Evolutionary conservation across 2,888 invertebrate species (phyloP).

Genomic region (Acanthosepion esculentum): DNA sequence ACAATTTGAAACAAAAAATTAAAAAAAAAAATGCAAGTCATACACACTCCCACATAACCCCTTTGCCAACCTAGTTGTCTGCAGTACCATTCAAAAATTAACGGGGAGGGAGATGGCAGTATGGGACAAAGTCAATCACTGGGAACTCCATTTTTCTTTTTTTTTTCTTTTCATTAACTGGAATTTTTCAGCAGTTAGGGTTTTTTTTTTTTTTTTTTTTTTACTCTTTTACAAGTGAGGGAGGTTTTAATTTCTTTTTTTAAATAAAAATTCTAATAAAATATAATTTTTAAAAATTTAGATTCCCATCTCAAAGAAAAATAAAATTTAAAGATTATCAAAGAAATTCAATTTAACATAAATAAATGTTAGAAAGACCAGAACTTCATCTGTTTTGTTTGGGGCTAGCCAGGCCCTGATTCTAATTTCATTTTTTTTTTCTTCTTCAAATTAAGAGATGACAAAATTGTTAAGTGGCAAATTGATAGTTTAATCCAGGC

Average conservation of each 20-base stretch:
- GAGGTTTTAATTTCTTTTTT: neutral
- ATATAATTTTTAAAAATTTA: neutral
- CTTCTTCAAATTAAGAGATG: too few relatives aligned
- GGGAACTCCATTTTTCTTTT: neutral
- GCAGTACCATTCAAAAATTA: neutral
- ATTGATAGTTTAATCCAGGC: too few relatives aligned
- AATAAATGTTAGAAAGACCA: too few relatives aligned
- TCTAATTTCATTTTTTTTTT: too few relatives aligned
- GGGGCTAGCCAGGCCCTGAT: too few relatives aligned
- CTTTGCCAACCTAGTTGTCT: neutral
- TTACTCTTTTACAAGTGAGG: neutral
- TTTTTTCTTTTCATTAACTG: neutral
- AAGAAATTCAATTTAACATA: too few relatives aligned
- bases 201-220: too few relatives aligned
- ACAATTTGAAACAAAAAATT: neutral
- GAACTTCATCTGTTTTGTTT: too few relatives aligned
- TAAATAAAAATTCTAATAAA: conserved; percentile 14
- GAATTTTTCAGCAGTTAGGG: neutral
- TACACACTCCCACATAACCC: neutral
- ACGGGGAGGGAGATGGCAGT: neutral
- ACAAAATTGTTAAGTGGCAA: too few relatives aligned
- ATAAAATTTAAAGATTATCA: neutral
- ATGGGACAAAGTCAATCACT: neutral
- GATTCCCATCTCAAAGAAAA: neutral
- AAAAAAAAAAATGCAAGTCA: neutral